Evolutionary conservation across 2,888 invertebrate species (phyloP), one percentile per base, ranked within the genome.

Genomic region (Incurvaria masculella): DNA sequence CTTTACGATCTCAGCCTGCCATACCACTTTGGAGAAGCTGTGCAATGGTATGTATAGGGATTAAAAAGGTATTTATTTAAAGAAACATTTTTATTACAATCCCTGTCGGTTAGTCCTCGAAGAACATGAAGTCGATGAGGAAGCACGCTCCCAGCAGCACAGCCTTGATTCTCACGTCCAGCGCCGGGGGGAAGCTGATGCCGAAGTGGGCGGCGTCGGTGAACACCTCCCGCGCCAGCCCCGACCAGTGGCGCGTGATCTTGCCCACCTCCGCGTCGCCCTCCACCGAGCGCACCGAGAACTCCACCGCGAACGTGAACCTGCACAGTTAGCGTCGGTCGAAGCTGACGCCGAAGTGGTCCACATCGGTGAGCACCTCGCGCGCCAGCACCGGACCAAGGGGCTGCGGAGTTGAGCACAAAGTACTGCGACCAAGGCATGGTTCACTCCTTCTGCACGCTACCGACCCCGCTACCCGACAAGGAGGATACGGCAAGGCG

Each of bases 171-270:
- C 68, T 65, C 2, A 70, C 70, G 56, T 83, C 82, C 45, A 85
- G 65, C 61, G 83, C 82, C 53, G 72, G 55, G 0, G 85, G 85
- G 60, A 85, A 86, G 18, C 71, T 68, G 18, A 85, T 69, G 17
- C 81, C 82, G 61, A 84, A 85, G 56, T 72, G 70, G 60, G 83
- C 82, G 19, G 82, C 69, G 59, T 81, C 80, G 0, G 82, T 81
- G 56, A 82, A 81, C 14, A 68, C 51, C 61, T 83, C 83, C 51
- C 78, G 66, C 1, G 64, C 56, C 10, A 82, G 51, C 1, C 83
- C 83, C 11, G 76, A 62, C 82, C 83, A 84, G 57, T 81, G 75
- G 59, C 83, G 84, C n/a, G 78, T 72, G 49, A 85, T 83, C 49
- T 65, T 67, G 1, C 85, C 85, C 40, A 84, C 73, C 51, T 72